These are phyloP conservation scores for Eptesicus fuscus DNA, from an alignment of 2,113 vertebrate species.

Conservation along the genomic window DNA sequence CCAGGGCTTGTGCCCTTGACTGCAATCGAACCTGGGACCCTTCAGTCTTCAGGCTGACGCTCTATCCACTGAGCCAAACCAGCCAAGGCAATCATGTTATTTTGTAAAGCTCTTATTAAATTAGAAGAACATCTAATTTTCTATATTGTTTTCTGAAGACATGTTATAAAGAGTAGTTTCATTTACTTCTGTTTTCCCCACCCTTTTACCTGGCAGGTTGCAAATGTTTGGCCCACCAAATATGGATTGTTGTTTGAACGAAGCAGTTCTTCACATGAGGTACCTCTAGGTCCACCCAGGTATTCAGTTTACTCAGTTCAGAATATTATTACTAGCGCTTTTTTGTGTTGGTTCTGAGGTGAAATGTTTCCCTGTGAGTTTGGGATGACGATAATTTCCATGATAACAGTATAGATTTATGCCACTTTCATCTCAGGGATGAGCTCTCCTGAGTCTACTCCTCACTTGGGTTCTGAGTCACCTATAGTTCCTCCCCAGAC, in stretches of 20 bases:
- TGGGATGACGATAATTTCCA: background rate
- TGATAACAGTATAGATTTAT: background rate
- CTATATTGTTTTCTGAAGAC: background rate
- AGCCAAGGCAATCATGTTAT: background rate
- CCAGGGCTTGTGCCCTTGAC: too few species aligned
- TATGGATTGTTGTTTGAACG: slow-evolving; percentile 95
- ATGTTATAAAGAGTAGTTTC: background rate
- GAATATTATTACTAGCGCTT: slow-evolving; percentile 2
- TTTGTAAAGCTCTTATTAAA: slow-evolving; percentile 18
- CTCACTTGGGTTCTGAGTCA: background rate
- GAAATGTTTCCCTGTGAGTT: background rate
- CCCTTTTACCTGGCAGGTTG: slow-evolving; percentile 89
- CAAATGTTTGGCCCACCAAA: slow-evolving; percentile 93
- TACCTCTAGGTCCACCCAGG: slow-evolving; percentile 87
- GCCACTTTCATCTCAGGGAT: background rate
- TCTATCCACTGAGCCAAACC: too few species aligned
- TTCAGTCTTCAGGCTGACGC: too few species aligned
- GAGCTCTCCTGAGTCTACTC: background rate
- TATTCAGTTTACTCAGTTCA: slow-evolving; percentile 66
- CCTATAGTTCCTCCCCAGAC: background rate
- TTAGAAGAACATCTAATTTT: background rate
- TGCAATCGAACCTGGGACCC: too few species aligned
- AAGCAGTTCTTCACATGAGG: slow-evolving; percentile 87
- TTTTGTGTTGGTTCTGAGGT: background rate
- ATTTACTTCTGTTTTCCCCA: slow-evolving; percentile 60